Evolutionary conservation across 2,113 vertebrate genomes (phyloP).

Genomic region (Melanerpes formicivorus): DNA sequence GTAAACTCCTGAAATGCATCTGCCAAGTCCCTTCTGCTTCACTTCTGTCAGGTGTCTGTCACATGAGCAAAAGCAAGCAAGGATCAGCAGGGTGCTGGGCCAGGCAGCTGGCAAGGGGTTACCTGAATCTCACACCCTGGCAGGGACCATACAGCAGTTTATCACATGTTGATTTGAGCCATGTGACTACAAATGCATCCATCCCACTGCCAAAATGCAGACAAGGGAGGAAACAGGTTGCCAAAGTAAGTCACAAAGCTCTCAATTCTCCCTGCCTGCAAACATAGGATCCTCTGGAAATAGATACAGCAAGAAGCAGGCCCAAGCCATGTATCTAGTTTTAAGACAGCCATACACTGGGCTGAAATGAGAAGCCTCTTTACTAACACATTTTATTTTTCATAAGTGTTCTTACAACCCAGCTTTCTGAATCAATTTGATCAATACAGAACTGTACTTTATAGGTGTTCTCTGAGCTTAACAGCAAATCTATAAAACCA

Average conservation of each 20-base stretch:
- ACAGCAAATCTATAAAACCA: background rate
- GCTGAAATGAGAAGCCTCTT: background rate
- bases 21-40: background rate
- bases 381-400: background rate
- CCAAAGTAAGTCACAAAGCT: background rate
- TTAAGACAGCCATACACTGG: accelerated
- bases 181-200: background rate
- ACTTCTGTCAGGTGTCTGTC: background rate
- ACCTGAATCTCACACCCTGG: background rate
- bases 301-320: background rate
- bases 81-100: background rate
- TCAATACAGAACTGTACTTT: background rate
- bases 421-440: background rate
- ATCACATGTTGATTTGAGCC: accelerated
- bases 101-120: background rate
- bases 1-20: background rate
- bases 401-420: background rate
- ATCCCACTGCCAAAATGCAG: background rate
- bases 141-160: background rate
- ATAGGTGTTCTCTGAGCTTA: background rate
- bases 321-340: accelerated
- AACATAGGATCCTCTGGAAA: background rate
- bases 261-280: accelerated
- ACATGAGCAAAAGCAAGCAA: background rate
- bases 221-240: background rate